A percentile compares a stretch with the other conserved stretches of the same genome.
phyloP scores from a whole-genome alignment of 2,797 vertebrate species.

The Falco biarmicus region DNA sequence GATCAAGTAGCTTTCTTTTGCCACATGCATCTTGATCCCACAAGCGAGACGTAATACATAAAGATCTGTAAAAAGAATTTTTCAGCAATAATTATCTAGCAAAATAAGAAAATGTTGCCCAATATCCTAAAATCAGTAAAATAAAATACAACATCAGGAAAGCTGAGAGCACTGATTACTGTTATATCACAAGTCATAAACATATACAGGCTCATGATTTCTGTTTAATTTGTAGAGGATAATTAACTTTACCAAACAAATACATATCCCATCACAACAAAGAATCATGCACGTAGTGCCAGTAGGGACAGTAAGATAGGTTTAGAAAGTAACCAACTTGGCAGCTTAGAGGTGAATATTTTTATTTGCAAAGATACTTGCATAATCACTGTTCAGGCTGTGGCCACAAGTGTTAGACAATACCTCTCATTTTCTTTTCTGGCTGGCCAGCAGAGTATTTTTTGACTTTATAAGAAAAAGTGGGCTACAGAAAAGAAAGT shows the following conservation, averaged over 20 bases:
- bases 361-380: neutral
- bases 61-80: neutral
- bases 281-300: neutral
- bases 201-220: neutral
- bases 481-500: neutral
- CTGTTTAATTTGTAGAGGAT: neutral
- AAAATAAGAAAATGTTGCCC: neutral
- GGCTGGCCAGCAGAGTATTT: neutral
- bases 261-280: neutral
- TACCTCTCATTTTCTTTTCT: neutral
- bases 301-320: neutral
- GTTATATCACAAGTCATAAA: neutral
- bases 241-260: neutral
- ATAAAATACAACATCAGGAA: neutral
- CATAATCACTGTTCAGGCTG: neutral
- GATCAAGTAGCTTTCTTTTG: neutral
- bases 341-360: neutral
- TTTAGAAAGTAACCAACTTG: neutral
- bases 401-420: neutral
- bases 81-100: neutral
- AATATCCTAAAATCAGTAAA: neutral
- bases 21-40: neutral
- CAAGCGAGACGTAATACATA: neutral
- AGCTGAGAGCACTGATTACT: neutral
- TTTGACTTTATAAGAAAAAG: neutral